phyloP scores from a whole-genome alignment of 2,797 vertebrate species.

The Rhynchonycteris naso region DNA sequence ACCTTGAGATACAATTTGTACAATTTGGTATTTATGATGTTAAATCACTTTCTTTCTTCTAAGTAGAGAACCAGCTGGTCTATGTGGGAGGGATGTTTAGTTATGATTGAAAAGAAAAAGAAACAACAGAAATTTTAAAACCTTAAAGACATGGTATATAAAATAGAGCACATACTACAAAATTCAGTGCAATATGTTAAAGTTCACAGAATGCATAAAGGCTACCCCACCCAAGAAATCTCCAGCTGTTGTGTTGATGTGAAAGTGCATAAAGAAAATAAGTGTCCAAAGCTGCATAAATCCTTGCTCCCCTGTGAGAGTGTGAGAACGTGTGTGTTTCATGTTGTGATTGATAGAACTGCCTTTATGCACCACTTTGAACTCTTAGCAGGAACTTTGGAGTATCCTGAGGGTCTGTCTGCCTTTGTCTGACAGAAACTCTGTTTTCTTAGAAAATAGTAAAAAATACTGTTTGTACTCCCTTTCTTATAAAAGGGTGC shows the following conservation, averaged over 20 bases:
- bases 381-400: slow-evolving; percentile 77
- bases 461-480: slow-evolving; percentile 45
- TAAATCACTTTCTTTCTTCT: slow-evolving; percentile 63
- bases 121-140: slow-evolving; percentile 14
- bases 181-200: not conserved
- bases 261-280: slow-evolving; percentile 67
- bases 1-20: slow-evolving; percentile 65
- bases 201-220: slow-evolving; percentile 60
- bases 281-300: slow-evolving; percentile 82
- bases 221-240: slow-evolving; percentile 59
- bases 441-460: slow-evolving; percentile 79
- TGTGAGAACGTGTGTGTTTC: slow-evolving; percentile 71
- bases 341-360: slow-evolving; percentile 66
- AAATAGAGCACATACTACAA: slow-evolving; percentile 18
- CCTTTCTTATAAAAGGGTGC: slow-evolving; percentile 61
- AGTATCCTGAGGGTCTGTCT: slow-evolving; percentile 65
- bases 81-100: slow-evolving; percentile 35
- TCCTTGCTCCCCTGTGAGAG: slow-evolving; percentile 73
- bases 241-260: slow-evolving; percentile 37
- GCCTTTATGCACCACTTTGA: slow-evolving; percentile 81
- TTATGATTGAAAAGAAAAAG: slow-evolving; percentile 15
- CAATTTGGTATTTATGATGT: slow-evolving; percentile 63
- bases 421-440: slow-evolving; percentile 60
- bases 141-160: slow-evolving; percentile 50
- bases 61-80: slow-evolving; percentile 64